Base-by-base conservation (phyloP, 1,140 invertebrate genomes). In the Ceratina australensis region DNA sequence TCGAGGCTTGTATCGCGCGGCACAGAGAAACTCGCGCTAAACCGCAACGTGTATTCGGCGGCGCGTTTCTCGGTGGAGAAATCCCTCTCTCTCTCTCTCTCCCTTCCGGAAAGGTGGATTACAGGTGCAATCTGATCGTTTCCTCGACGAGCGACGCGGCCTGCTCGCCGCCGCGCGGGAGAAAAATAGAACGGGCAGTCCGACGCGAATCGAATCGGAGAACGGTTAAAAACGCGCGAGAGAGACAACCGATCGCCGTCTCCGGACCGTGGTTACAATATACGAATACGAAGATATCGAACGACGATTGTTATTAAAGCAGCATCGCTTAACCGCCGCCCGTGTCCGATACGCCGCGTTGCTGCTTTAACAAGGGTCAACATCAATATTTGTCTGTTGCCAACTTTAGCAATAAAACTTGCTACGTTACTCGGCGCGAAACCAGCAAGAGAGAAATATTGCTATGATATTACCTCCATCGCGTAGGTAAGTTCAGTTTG, bases 341-440 rank as follows among this genome's bases (percentile, higher is more conserved):
- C 59, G 52, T 66, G 64, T 65, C 42, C 66, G 26, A 69, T 74
- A 47, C 68, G 80, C 60, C 56, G 22, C n/a, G 5, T 33, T 50
- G 66, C 64, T 74, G 20, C 76, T 67, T 79, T 83, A 82, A 79
- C 81, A 79, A 83, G 81, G 28, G 42, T 67, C 81, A 60, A 61
- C 42, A 59, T 72, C 81, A 83, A 83, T 83, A 83, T 83, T 83
- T 75, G 60, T 79, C 76, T 64, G 80, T 82, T 78, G 73, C 85
- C 65, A 69, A 42, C 33, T 71, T 73, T 83, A 80, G 78, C 78
- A 84, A 84, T 84, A 84, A 84, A 84, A 84, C 82, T 84, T 81
- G 83, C 82, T 66, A 72, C 77, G 81, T 69, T 42, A 75, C 59
- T 54, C n/a, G 50, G 65, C 60, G 71, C 71, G 69, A 74, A n/a